phyloP scores from a whole-genome alignment of 2,113 vertebrate genomes.

The Terrapene triunguis region DNA sequence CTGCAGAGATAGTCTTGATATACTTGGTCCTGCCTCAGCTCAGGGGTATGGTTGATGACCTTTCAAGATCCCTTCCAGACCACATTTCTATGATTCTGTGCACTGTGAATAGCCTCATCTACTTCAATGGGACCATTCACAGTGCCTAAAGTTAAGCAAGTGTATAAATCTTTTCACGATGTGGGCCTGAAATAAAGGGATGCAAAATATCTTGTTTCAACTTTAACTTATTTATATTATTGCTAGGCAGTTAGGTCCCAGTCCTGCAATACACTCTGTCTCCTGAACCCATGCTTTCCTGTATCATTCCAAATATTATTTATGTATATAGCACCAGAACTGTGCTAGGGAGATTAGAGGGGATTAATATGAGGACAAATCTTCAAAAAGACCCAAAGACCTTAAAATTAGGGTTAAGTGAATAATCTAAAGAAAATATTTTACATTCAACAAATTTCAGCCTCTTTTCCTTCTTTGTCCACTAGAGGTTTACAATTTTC shows the following conservation, averaged over 20 bases:
- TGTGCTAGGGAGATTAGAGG: background rate
- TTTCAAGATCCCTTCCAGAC: background rate
- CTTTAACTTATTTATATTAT: background rate
- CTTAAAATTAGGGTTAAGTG: background rate
- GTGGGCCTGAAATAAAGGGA: background rate
- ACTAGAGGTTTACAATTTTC: background rate
- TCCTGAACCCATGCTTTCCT: background rate
- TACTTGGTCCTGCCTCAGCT: background rate
- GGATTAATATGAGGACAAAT: background rate
- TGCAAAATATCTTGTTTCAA: background rate
- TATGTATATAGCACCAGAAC: background rate
- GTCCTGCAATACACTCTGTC: background rate
- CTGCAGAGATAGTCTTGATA: background rate
- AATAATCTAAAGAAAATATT: background rate
- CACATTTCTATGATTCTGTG: background rate
- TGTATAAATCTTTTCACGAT: background rate
- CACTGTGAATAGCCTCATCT: background rate
- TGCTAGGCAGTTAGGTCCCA: background rate
- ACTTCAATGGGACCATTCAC: background rate
- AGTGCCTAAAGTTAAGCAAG: background rate
- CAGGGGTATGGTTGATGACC: background rate
- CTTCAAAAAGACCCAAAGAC: background rate
- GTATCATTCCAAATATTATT: background rate
- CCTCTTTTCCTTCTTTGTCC: background rate
- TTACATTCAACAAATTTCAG: background rate